Base-by-base conservation (phyloP, 2,113 vertebrate species). In the Tetraodon nigroviridis region DNA sequence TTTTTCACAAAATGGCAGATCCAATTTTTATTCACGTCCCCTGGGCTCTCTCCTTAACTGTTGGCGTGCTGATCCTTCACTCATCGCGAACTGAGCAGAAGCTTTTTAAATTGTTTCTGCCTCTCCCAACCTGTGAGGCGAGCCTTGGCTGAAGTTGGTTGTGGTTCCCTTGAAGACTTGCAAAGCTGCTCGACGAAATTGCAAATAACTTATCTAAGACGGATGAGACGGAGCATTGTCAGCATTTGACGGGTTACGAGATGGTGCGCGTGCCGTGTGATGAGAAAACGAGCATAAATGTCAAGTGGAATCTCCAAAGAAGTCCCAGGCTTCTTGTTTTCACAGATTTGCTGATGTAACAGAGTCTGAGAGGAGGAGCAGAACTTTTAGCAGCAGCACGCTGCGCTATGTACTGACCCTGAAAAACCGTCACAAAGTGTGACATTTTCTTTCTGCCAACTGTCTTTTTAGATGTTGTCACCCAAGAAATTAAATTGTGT, bases 1-100 rank as follows among this genome's bases (percentile, higher is more conserved):
- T 89, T 88, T 90, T 91, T 89, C 88, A 87, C 83, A 89, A 89
- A 87, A 90, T 90, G 87, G 88, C 89, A 91, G 88, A 90, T 91
- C 78, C 87, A 91, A 90, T 91, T 92, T 92, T 89, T 83, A 90
- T 73, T 79, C 80, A 71, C 64, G 76, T 88, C 88, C 89, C 32
- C 89, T 51, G 74, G 86, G 88, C 88, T 80, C 76, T 85, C 82
- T 75, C 78, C 75, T 79, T 81, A 85, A 87, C 85, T 82, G 82
- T 86, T 86, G 73, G 78, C 76, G 77, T 75, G 75, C 84, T 89
- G 89, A 90, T 88, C 86, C 84, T 88, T 89, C 79, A 82, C 84
- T 86, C 83, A 79, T 78, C 79, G 44, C 53, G 61, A 54, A 74
- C 72, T 56, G 51, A 67, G 52, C 66, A 83, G 75, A 67, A 78